Percentiles rank a stretch among this genome's conserved stretches.
These are phyloP conservation scores for Triplophysa dalaica DNA, from an alignment of 2,113 vertebrate species.

Conservation along the genomic window DNA sequence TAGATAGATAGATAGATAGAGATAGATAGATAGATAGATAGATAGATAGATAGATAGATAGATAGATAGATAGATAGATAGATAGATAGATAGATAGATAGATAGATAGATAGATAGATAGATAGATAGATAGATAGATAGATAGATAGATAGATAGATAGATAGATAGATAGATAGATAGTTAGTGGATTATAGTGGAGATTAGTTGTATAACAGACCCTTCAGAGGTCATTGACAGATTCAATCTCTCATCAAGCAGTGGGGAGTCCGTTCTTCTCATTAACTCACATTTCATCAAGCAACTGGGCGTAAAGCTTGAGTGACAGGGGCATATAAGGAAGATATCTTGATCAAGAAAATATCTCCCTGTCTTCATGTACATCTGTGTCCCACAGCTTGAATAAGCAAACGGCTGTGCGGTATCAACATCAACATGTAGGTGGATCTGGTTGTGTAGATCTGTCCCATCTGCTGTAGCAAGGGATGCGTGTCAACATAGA, in stretches of 20 bases:
- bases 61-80: too few species aligned
- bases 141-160: too few species aligned
- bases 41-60: too few species aligned
- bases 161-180: too few species aligned
- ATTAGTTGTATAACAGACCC: constrained; percentile 7
- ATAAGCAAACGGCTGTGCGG: constrained; percentile 24
- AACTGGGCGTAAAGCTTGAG: constrained; percentile 31
- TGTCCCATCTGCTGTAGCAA: constrained; percentile 37
- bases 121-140: too few species aligned
- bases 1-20: too few species aligned
- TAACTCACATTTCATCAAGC: constrained; percentile 21
- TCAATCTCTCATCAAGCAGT: constrained; percentile 25
- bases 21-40: too few species aligned
- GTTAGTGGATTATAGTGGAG: not conserved
- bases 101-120: too few species aligned
- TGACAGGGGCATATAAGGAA: constrained; percentile 2
- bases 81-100: too few species aligned
- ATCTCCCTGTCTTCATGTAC: constrained; percentile 1
- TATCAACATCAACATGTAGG: constrained; percentile 23
- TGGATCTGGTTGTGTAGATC: not conserved
- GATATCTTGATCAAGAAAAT: constrained; percentile 13
- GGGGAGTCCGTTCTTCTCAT: not conserved
- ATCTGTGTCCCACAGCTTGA: constrained; percentile 17
- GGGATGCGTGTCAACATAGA: constrained; percentile 14
- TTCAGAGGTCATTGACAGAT: constrained; percentile 15